A percentile compares a stretch with the other conserved stretches of the same genome.
phyloP scores from a whole-genome alignment of 2,797 vertebrate species.

The Chaenodraco wilsoni region DNA sequence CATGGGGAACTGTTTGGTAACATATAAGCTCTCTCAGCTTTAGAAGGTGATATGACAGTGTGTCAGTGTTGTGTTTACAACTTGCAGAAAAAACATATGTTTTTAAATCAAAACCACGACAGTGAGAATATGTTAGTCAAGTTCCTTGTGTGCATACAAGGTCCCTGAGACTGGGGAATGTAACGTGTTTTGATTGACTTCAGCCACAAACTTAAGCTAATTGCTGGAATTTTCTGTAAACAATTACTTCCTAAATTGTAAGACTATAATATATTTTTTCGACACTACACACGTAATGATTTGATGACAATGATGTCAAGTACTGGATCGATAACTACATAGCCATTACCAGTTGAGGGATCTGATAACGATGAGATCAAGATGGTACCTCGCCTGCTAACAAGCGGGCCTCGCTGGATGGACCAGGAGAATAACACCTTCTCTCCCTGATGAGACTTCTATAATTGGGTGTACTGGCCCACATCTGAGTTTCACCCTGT shows the following conservation, averaged over 20 bases:
- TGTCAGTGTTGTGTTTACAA: not conserved
- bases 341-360: not conserved
- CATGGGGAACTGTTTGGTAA: not conserved
- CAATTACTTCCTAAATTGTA: not conserved
- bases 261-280: not conserved
- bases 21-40: not conserved
- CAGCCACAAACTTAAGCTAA: not conserved
- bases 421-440: conserved; percentile 34
- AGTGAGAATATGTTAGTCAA: not conserved
- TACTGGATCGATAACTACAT: not conserved
- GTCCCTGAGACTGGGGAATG: not conserved
- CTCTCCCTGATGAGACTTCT: conserved; percentile 52
- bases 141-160: not conserved
- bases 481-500: conserved; percentile 64
- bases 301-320: conserved; percentile 12
- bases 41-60: too few species aligned
- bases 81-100: rapidly evolving
- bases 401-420: conserved; percentile 23
- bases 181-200: not conserved
- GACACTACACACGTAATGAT: not conserved
- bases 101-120: not conserved
- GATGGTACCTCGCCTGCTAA: conserved; percentile 13
- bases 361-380: conserved; percentile 5
- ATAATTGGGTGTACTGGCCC: conserved; percentile 68
- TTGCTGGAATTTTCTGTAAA: not conserved